Evolutionary conservation across 1,140 invertebrate genomes (phyloP), one percentile per base, ranked within the genome.

Genomic region (Physella acuta): DNA sequence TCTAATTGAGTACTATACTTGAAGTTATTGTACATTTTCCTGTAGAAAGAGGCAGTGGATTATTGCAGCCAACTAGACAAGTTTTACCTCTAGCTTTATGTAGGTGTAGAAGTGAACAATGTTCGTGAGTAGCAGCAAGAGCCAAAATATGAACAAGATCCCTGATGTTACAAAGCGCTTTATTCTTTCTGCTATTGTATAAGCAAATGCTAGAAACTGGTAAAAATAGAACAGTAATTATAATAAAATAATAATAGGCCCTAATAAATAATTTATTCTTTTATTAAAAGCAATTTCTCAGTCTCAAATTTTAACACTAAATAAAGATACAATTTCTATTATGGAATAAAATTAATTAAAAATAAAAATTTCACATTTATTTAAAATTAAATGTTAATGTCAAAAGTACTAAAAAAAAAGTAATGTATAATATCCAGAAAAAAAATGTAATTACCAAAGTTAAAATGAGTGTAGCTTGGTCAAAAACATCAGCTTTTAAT

Each of bases 111-210:
- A 75, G 39, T 75, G 75, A 36, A 92, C 88, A 71, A 90, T 83
- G 34, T 92, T 91, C 71, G 89, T 91, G 28, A 95, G 11, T 4
- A 86, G 82, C 55, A 92, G 79, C 1, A 93, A 80, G 33, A 94
- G 87, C 93, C 93, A 97, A 85, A 95, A 97, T 49, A 94, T 83
- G 83, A 95, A 97, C 72, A 94, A 85, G 44, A 94, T 86, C n/a
- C 94, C 94, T 14, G 94, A 96, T 11, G 93, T 92, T 71, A 91
- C 71, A 59, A 79, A 70, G 3, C 74, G 70, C 53, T 74, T 75
- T 28, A 63, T 62, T 65, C 76, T 73, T 53, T 80, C 77, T 24
- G 52, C 51, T 11, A 67, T 36, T 24, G 36, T 39, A 53, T 56
- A 37, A 26, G 26, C 33, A 31, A 56, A 2, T 0, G 64, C 52